Evolutionary conservation across 2,113 vertebrate species (phyloP).

Genomic region (Daphoenositta chrysoptera): DNA sequence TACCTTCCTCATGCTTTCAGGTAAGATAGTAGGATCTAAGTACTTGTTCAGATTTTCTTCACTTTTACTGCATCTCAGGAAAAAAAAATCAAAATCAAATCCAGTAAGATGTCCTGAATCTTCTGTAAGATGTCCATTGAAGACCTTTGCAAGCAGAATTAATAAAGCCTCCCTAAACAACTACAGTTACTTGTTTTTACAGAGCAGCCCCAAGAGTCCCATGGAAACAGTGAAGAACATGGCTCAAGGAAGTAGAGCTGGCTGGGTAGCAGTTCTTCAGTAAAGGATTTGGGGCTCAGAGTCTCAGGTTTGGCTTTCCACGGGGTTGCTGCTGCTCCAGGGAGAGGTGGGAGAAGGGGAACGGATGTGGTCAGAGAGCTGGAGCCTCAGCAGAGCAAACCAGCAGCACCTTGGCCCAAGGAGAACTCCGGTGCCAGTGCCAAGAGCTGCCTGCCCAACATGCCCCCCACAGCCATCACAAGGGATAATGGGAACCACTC

Average conservation of each 20-base stretch:
- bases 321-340: accelerated
- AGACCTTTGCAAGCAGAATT: background rate
- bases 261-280: background rate
- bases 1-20: background rate
- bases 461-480: accelerated
- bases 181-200: background rate
- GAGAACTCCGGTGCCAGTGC: background rate
- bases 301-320: background rate
- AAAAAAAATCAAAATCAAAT: background rate
- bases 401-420: accelerated
- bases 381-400: background rate
- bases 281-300: background rate
- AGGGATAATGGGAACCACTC: background rate
- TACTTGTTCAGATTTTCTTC: background rate
- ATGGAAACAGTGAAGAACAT: background rate
- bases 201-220: background rate
- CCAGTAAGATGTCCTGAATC: background rate
- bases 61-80: background rate
- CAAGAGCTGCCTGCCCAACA: background rate
- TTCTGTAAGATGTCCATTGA: background rate
- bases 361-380: background rate
- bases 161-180: background rate
- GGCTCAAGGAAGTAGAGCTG: background rate
- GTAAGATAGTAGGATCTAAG: background rate
- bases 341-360: background rate